phyloP scores from a whole-genome alignment of 2,888 invertebrate genomes.

The Tridacna gigas region DNA sequence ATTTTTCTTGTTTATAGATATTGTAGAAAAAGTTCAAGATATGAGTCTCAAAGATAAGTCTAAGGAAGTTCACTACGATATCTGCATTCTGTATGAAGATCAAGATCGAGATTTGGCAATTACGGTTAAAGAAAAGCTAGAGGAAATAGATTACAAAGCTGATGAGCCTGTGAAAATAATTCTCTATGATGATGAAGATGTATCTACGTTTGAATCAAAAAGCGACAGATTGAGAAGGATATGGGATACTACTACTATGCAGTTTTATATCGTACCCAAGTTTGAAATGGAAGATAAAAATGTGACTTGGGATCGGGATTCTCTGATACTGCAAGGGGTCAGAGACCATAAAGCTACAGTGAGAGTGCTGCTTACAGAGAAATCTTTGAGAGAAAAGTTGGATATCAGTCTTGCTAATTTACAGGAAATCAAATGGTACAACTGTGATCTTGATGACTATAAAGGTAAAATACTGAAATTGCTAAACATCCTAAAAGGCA shows the following conservation, averaged over 20 bases:
- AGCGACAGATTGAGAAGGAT: neutral
- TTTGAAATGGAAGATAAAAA: conserved; percentile 4
- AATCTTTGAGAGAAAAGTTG: neutral
- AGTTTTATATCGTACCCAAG: conserved; percentile 10
- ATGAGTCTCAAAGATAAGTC: neutral
- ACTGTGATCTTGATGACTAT: neutral
- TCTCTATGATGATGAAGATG: neutral
- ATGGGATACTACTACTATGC: neutral
- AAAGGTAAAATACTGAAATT: neutral
- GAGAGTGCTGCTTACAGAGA: neutral
- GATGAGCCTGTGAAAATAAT: neutral
- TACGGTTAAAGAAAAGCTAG: neutral
- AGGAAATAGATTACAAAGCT: neutral
- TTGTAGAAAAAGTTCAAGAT: neutral
- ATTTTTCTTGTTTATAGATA: neutral
- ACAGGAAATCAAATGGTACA: conserved; percentile 20
- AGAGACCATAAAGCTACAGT: neutral
- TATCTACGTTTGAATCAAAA: neutral
- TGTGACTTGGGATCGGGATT: conserved; percentile 2
- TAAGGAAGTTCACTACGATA: neutral
- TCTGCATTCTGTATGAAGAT: conserved; percentile 14
- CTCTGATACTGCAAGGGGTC: conserved; percentile 5
- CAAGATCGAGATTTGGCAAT: neutral
- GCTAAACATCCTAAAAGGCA: neutral
- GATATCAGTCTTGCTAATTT: neutral